Percentiles rank a stretch among this genome's conserved stretches.
Conservation (phyloP, 37 sponge, comb jelly and placozoan genomes). For the Agelas oroides region DNA sequence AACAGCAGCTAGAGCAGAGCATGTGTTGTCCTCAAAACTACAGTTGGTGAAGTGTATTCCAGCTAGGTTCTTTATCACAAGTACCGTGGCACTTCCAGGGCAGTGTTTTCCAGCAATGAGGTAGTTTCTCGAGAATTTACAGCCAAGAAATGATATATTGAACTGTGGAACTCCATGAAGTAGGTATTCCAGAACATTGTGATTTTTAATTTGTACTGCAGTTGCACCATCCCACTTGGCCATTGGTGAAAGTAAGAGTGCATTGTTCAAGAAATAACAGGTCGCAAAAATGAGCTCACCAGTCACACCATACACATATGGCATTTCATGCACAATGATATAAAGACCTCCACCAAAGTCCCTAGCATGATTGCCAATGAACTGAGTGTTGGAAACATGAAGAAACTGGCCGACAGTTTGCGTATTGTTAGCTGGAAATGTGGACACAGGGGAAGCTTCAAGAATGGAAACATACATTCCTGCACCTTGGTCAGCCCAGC, state of each 20-base stretch:
- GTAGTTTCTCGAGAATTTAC: background rate
- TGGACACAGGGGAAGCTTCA: background rate
- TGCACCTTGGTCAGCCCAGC: background rate
- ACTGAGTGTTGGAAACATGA: slow-evolving; percentile 1
- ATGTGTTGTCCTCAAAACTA: background rate
- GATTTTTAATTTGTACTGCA: background rate
- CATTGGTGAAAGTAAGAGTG: background rate
- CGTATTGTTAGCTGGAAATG: background rate
- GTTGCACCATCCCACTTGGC: background rate
- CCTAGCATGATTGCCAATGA: background rate
- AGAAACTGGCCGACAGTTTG: background rate
- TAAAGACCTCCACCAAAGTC: background rate
- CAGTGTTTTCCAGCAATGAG: background rate
- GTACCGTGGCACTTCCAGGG: background rate
- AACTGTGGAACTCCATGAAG: background rate
- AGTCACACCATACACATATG: background rate
- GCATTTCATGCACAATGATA: background rate
- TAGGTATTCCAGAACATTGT: background rate
- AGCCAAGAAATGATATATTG: background rate
- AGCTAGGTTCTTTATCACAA: background rate
- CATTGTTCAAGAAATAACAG: background rate
- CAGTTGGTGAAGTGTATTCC: background rate
- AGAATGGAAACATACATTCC: slow-evolving; percentile 12
- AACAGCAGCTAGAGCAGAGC: background rate
- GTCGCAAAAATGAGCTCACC: background rate